Percentiles rank a stretch among this genome's conserved stretches.
These are phyloP conservation scores for Poecilia picta DNA, from an alignment of 2,797 vertebrate species.

Conservation along the genomic window DNA sequence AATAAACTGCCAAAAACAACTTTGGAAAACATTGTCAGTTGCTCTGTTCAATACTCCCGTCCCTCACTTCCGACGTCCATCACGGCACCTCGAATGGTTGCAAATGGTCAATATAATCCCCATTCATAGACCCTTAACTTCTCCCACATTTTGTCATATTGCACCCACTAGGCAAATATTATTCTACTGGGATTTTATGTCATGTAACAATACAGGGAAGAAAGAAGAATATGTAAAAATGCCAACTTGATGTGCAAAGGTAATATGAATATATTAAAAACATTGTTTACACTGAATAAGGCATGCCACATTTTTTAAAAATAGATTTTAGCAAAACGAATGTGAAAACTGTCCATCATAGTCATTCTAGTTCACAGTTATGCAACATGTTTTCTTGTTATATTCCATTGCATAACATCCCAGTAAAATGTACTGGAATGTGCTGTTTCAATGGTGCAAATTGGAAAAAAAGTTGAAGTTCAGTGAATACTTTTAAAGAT, in stretches of 20 bases:
- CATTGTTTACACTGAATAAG: not conserved
- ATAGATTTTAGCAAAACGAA: not conserved
- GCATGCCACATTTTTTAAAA: not conserved
- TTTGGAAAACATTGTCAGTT: too few relatives aligned
- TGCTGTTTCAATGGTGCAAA: not conserved
- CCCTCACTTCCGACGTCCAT: too few relatives aligned
- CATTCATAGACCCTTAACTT: not conserved
- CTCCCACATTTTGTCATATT: not conserved
- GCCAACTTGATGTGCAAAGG: not conserved
- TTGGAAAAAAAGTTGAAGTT: not conserved
- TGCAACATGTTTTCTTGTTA: not conserved
- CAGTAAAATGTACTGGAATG: not conserved
- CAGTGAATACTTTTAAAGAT: not conserved
- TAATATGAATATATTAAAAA: not conserved
- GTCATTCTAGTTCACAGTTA: not conserved
- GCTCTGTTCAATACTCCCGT: too few relatives aligned
- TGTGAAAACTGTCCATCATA: not conserved
- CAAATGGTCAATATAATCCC: not conserved
- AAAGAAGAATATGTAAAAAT: not conserved
- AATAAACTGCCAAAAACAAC: too few relatives aligned
- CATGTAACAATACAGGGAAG: not conserved
- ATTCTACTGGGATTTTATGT: not conserved
- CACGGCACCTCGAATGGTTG: too few relatives aligned
- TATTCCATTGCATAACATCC: not conserved
- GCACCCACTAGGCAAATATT: not conserved